Evolutionary conservation across 2,113 vertebrate genomes (phyloP), one percentile per base, ranked within the genome.

Genomic region (Eretmochelys imbricata): DNA sequence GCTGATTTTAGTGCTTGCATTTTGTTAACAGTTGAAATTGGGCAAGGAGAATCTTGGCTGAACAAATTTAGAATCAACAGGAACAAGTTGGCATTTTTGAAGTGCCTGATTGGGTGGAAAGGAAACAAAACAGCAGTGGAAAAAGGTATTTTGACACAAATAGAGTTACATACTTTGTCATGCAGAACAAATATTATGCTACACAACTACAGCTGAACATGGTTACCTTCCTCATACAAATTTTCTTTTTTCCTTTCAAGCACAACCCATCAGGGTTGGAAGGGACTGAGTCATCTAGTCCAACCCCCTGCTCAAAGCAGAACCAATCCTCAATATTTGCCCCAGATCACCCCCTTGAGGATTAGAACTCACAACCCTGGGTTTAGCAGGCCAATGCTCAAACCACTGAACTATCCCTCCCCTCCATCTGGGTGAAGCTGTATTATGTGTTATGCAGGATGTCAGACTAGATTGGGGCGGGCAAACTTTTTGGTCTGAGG

Each of bases 1-100:
- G 2, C 25, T 53, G 31, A 89, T 84, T 87, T 88, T 75, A 54
- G 4, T 31, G 55, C 19, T 14, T 91, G 8, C 53, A 79, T 95
- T 89, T 96, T 91, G 42, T 95, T 95, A 89, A 91, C 89, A 98
- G 97, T 65, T 54, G 48, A 88, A 83, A 79, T 72, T 76, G 78
- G 82, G n/a, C 69, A 93, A 27, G 59, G 54, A 87, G 91, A 95
- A 29, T 80, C 94, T 55, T 97, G 93, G 87, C 59, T 97, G 50
- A 69, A 80, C 22, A 98, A 86, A 65, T 54, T 97, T 94, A 88
- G 88, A 84, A 95, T 97, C 27, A 96, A 88, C 59, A 93, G 81
- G 80, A 97, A 90, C 91, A 98, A 97, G 69, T 92, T 94, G 87
- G 91, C 93, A 55, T 96, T 96, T 95, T 93, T 98, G n/a, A 98